Evolutionary conservation across 1,140 invertebrate genomes (phyloP).

Genomic region (Goniozus legneri): DNA sequence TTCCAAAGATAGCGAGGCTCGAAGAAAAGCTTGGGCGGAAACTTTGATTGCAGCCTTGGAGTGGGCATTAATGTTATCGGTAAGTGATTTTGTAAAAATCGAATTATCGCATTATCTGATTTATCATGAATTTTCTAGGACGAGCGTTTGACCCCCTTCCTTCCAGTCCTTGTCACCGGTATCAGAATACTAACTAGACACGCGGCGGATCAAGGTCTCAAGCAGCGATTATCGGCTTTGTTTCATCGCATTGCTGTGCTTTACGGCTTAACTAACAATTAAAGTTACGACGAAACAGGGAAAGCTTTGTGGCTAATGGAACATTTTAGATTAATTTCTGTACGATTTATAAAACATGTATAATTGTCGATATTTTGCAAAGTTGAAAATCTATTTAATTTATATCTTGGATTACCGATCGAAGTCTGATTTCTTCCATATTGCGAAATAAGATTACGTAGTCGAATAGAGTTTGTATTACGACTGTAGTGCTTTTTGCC

Average conservation of each 20-base stretch:
- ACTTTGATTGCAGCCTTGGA: conserved; percentile 61
- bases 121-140: conserved; percentile 51
- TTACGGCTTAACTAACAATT: conserved; percentile 56
- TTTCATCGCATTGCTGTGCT: conserved; percentile 61
- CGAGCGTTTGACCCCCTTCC: conserved; percentile 57
- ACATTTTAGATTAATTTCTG: no score
- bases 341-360: no score
- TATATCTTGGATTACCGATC: no score
- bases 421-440: no score
- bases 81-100: conserved; percentile 15
- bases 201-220: conserved; percentile 59
- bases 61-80: conserved; percentile 40
- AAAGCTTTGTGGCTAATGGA: no score
- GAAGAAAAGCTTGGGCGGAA: conserved; percentile 64
- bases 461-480: no score
- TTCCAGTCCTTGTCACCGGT: conserved; percentile 63
- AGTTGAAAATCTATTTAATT: no score
- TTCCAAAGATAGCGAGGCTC: conserved; percentile 71
- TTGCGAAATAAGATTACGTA: no score
- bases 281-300: conserved; percentile 12
- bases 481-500: no score
- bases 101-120: not conserved
- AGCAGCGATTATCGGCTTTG: conserved; percentile 61
- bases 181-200: conserved; percentile 62
- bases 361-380: no score